Conservation (phyloP, 2,888 invertebrate genomes). For the Strigamia crassipes region DNA sequence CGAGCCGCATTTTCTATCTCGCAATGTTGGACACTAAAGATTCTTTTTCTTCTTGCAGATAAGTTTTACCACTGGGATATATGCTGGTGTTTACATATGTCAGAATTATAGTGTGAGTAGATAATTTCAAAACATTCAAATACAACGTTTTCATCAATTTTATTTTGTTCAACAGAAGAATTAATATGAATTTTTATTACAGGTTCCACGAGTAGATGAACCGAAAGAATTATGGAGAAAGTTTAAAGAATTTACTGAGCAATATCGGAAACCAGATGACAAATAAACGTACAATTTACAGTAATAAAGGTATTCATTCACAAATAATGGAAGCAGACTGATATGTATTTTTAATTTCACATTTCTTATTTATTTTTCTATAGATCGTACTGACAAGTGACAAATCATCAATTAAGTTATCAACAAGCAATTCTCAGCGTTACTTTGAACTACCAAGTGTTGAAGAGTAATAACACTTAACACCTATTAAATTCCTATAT, state of each 20-base stretch:
- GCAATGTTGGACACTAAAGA: not conserved
- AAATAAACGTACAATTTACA: not conserved
- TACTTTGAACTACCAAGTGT: too few species aligned
- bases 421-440: too few species aligned
- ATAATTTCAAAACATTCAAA: not conserved
- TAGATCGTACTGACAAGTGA: not conserved
- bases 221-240: conserved; percentile 74
- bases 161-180: too few species aligned
- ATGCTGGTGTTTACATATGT: conserved; percentile 73
- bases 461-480: too few species aligned
- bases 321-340: too few species aligned
- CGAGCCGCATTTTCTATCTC: not conserved
- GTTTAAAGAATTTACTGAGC: conserved; percentile 70
- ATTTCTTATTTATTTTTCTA: not conserved
- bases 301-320: not conserved
- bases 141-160: too few species aligned
- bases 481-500: too few species aligned
- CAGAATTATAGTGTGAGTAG: conserved; percentile 75
- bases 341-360: not conserved
- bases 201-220: conserved; percentile 86
- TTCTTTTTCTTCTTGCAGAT: conserved; percentile 65
- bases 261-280: conserved; percentile 45
- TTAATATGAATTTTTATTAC: conserved; percentile 56
- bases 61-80: conserved; percentile 71
- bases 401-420: not conserved